A percentile compares a stretch with the other conserved stretches of the same genome.
These are phyloP conservation scores for Rhagoletis zephyria DNA, from an alignment of 1,140 invertebrate genomes.

Conservation along the genomic window DNA sequence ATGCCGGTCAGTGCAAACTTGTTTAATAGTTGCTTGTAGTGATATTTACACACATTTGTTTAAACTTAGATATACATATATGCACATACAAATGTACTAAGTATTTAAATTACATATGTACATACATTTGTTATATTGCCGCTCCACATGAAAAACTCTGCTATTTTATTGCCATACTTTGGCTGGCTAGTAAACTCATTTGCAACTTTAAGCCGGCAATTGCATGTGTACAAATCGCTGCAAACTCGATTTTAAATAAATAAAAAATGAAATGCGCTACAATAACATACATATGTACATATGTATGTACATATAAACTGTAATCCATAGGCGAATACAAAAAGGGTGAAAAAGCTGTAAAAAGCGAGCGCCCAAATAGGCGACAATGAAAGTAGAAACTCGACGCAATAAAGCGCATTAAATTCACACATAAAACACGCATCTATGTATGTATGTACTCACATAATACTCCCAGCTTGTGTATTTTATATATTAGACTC, in stretches of 20 bases:
- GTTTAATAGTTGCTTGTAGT: background rate
- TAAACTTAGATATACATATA: background rate
- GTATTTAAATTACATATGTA: background rate
- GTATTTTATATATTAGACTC: too few species aligned
- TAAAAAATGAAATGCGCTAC: background rate
- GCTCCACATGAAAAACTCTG: background rate
- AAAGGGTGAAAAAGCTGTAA: background rate
- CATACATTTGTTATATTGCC: background rate
- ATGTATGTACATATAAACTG: background rate
- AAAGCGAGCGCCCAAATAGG: background rate
- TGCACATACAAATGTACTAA: background rate
- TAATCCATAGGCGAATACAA: background rate
- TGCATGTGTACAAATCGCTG: slow-evolving; percentile 9
- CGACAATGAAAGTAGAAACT: background rate
- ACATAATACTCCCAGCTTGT: too few species aligned
- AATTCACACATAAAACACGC: too few species aligned
- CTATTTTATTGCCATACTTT: background rate
- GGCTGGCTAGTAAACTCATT: background rate
- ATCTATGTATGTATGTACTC: too few species aligned
- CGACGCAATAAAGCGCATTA: background rate
- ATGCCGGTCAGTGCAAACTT: background rate
- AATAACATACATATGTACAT: background rate
- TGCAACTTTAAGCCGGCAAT: background rate
- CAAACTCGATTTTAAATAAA: background rate
- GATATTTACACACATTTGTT: background rate